These are phyloP conservation scores for Andricus curvator DNA, from an alignment of 2,888 invertebrate species.

Conservation along the genomic window DNA sequence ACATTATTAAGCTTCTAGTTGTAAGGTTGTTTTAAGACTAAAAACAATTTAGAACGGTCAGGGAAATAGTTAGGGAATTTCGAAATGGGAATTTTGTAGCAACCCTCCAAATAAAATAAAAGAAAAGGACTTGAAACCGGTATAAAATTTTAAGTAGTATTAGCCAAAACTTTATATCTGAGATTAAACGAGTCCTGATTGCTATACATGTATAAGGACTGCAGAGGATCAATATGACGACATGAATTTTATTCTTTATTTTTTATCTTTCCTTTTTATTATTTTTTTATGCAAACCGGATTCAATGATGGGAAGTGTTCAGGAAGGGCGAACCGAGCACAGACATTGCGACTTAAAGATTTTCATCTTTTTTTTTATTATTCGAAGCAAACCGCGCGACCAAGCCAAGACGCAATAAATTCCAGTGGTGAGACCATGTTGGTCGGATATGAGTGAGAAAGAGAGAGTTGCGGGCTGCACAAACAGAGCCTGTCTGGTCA, in stretches of 20 bases:
- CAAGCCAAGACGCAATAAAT: conserved; percentile 30
- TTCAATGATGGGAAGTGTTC: neutral
- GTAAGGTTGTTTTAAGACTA: too few species aligned
- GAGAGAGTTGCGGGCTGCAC: conserved; percentile 40
- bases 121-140: neutral
- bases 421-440: conserved; percentile 39
- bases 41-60: too few species aligned
- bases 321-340: neutral
- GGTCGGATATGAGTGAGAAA: conserved; percentile 29
- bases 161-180: neutral
- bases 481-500: conserved; percentile 39
- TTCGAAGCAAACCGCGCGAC: conserved; percentile 24
- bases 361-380: conserved; percentile 19
- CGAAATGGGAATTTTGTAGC: neutral
- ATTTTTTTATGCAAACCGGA: conserved; percentile 1
- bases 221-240: neutral
- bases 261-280: neutral
- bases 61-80: too few species aligned
- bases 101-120: neutral
- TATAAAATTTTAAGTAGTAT: neutral
- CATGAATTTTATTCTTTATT: neutral
- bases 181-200: neutral
- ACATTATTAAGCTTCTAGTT: too few species aligned
- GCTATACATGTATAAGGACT: neutral
- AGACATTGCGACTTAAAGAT: neutral